Base-by-base conservation (phyloP, 2,797 vertebrate species). In the Helarctos malayanus region DNA sequence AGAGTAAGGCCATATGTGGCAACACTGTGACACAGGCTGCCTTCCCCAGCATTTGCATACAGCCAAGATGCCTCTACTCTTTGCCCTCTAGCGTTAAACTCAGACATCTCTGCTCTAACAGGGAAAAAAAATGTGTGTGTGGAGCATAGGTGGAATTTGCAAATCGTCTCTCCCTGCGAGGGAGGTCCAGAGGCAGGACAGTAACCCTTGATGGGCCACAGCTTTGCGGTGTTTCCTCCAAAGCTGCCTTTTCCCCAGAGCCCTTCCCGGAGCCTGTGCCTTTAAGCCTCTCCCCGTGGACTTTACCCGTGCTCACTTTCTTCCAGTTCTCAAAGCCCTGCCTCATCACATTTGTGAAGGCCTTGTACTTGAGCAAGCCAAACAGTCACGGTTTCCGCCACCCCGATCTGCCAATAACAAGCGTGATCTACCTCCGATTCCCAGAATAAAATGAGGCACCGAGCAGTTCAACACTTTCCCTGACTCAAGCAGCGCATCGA, bases 341-440 rank as follows among this genome's bases (percentile, higher is more conserved):
- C 78, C 91, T 98, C 97, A 86, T 97, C 95, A 94, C 87, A 73
- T 96, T 85, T 75, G 93, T 56, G 94, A 95, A 97, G 90, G 57
- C 87, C 78, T 88, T 92, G 90, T 89, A 29, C 92, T 87, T 59
- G 78, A 96, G 75, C 61, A 45, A 85, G 85, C 88, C 56, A 79
- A 56, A 61, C 56, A 89, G 92, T 83, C 94, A 54, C 2, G 12
- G 73, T 52, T 68, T 57, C 81, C 75, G 86, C 95, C 86, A 61
- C 61, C 27, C 92, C n/a, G 73, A 68, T 89, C 94, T 95, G 45
- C 80, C 93, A 23, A 12, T 94, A 65, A 79, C 57, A 86, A 96
- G 59, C 27, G 47, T 71, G 59, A 65, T 68, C 76, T 56, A 13
- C 88, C 80, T 82, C 71, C 9, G 61, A 49, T 68, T 90, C 87